These are phyloP conservation scores for Lucinisca nassula DNA, from an alignment of 2,888 invertebrate species.

Conservation along the genomic window DNA sequence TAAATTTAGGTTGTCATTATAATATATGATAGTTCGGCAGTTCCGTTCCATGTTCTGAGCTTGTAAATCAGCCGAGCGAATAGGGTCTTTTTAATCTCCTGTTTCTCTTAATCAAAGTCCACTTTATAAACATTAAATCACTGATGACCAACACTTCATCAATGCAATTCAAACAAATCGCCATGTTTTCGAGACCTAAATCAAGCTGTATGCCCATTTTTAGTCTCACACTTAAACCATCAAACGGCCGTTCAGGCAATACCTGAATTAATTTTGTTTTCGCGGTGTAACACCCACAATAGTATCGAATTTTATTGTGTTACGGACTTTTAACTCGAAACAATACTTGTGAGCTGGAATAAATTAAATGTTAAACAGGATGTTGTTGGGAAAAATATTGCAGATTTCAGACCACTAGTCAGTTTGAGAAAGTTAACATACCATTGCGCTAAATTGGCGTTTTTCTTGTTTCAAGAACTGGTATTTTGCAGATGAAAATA, in stretches of 20 bases:
- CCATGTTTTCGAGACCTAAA: background rate
- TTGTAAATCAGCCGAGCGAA: too few relatives aligned
- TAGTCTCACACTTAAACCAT: background rate
- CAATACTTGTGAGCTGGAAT: conserved; percentile 74
- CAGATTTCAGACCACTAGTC: too few relatives aligned
- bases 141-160: background rate
- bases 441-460: too few relatives aligned
- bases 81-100: background rate
- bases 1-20: too few relatives aligned
- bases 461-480: too few relatives aligned
- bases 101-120: background rate
- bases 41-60: too few relatives aligned
- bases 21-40: too few relatives aligned
- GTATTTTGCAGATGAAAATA: too few relatives aligned
- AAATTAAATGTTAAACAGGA: conserved; percentile 48
- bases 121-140: background rate
- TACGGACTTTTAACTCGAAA: conserved; percentile 73
- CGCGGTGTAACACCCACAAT: conserved; percentile 45
- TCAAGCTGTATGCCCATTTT: background rate
- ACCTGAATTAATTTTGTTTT: background rate
- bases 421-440: too few relatives aligned
- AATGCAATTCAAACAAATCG: background rate
- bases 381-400: background rate
- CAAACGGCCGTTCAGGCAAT: background rate
- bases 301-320: conserved; percentile 73